Percentiles rank a stretch among this genome's conserved stretches.
Conservation (phyloP, 2,888 invertebrate species). For the Agrotis exclamationis region DNA sequence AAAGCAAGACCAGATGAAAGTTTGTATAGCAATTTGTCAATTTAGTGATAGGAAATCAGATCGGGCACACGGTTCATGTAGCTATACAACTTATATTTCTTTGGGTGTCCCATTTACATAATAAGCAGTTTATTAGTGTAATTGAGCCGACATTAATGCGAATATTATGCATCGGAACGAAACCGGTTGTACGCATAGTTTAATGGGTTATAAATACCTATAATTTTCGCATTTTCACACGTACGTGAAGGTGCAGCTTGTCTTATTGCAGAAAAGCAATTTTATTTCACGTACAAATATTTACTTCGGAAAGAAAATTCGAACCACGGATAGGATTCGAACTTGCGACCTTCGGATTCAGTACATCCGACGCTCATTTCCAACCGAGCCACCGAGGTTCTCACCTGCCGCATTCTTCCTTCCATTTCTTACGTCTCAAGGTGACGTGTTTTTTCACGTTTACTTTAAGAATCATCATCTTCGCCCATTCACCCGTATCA, state of each 20-base stretch:
- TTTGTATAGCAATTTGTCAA: background rate
- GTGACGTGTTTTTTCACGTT: too few relatives aligned
- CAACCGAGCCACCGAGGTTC: too few relatives aligned
- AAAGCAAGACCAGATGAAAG: background rate
- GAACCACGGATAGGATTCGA: too few relatives aligned
- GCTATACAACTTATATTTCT: slow-evolving; percentile 1
- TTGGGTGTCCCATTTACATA: slow-evolving; percentile 7
- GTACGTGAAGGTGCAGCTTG: slow-evolving; percentile 2
- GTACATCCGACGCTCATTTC: too few relatives aligned
- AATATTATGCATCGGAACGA: slow-evolving; percentile 23
- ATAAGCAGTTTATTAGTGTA: background rate
- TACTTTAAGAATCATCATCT: too few relatives aligned
- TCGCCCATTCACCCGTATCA: too few relatives aligned
- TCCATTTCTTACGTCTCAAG: too few relatives aligned
- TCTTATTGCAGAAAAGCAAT: too few relatives aligned
- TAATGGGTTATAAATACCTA: background rate
- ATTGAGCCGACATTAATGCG: slow-evolving; percentile 8
- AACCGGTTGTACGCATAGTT: slow-evolving; percentile 28
- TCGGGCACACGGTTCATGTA: background rate
- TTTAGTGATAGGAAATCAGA: background rate
- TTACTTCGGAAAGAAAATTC: too few relatives aligned
- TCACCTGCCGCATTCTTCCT: too few relatives aligned
- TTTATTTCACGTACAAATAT: too few relatives aligned
- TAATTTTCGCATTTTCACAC: slow-evolving; percentile 44
- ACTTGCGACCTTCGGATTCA: too few relatives aligned